These are phyloP conservation scores for Strigamia transsilvanica DNA, from an alignment of 2,888 invertebrate genomes.

Conservation along the genomic window DNA sequence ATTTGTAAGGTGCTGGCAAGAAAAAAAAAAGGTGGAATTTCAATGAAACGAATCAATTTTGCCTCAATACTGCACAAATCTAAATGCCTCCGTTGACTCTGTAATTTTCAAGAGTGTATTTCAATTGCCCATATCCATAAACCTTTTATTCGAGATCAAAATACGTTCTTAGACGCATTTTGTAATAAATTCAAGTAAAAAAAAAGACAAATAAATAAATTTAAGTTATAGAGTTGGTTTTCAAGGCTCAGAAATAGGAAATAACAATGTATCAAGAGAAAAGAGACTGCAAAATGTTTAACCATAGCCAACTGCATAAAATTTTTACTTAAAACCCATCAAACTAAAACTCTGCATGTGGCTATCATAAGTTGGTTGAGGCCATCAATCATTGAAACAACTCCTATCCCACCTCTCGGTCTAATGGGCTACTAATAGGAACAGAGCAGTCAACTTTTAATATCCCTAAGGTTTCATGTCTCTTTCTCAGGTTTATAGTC, in stretches of 20 bases:
- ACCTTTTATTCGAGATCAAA: background rate
- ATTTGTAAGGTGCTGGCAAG: slow-evolving; percentile 1
- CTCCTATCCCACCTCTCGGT: slow-evolving; percentile 24
- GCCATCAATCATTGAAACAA: slow-evolving; percentile 40
- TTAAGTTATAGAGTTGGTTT: background rate
- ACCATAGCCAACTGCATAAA: background rate
- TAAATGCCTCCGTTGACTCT: slow-evolving; percentile 15
- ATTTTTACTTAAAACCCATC: slow-evolving; percentile 44
- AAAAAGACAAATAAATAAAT: background rate
- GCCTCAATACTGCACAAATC: background rate
- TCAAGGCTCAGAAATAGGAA: background rate
- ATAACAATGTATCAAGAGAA: slow-evolving; percentile 5
- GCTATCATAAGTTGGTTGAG: slow-evolving; percentile 29
- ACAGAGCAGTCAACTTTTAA: slow-evolving; percentile 40
- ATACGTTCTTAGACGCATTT: background rate
- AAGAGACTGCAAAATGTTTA: background rate
- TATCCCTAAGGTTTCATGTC: slow-evolving; percentile 45
- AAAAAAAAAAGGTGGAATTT: slow-evolving; percentile 9
- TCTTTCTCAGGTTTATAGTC: slow-evolving; percentile 44
- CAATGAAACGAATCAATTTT: slow-evolving; percentile 38
- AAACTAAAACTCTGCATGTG: slow-evolving; percentile 18
- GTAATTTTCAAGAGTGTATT: slow-evolving; percentile 18
- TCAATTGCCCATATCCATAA: slow-evolving; percentile 17
- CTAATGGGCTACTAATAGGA: slow-evolving; percentile 49
- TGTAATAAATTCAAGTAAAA: background rate